phyloP scores from a whole-genome alignment of 2,888 invertebrate species.

The Oxycera nigricornis region DNA sequence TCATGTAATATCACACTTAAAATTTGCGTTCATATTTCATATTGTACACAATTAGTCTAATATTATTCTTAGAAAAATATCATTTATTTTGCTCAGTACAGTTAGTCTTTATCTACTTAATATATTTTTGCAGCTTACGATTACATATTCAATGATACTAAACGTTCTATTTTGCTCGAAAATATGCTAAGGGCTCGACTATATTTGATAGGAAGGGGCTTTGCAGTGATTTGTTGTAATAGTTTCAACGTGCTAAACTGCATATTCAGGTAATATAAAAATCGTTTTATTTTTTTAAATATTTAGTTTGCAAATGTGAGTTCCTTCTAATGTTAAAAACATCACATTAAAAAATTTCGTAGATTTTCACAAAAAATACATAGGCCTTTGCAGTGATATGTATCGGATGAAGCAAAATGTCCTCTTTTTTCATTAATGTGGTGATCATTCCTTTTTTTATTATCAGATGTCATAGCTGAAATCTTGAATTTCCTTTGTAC shows the following conservation, averaged over 20 bases:
- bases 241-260: too few species aligned
- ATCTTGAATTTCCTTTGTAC: constrained; percentile 1
- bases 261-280: too few species aligned
- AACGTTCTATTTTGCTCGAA: not conserved
- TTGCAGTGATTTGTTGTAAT: too few species aligned
- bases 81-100: not conserved
- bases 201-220: not conserved
- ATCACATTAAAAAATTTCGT: not conserved
- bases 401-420: not conserved
- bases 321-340: not conserved
- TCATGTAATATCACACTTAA: constrained; percentile 32
- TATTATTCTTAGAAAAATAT: constrained; percentile 26
- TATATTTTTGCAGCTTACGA: not conserved
- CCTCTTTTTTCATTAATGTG: not conserved
- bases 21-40: constrained; percentile 4
- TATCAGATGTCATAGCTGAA: constrained; percentile 37
- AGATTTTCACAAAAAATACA: not conserved
- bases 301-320: too few species aligned
- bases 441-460: constrained; percentile 1
- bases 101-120: constrained; percentile 13
- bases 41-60: not conserved
- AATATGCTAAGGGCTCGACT: not conserved
- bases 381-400: constrained; percentile 37
- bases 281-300: too few species aligned
- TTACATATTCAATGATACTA: not conserved